Evolutionary conservation across 2,113 vertebrate species (phyloP), one percentile per base, ranked within the genome.

Genomic region (Galeopterus variegatus): DNA sequence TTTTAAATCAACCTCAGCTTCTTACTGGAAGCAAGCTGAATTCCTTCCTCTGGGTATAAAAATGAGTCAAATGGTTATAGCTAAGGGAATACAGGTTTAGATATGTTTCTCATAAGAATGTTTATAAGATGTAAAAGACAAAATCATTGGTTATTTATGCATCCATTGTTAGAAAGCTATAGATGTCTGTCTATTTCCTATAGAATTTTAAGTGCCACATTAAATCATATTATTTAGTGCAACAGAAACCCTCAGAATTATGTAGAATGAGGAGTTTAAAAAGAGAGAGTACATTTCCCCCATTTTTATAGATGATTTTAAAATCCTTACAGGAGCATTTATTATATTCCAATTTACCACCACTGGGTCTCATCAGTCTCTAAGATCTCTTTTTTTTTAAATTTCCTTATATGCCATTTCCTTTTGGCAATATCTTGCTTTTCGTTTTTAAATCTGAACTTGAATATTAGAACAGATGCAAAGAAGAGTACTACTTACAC

Each of bases 391-490:
- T 97, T 97, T 97, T 90, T 90, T 94, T 96, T 86, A 84, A 73
- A 52, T 98, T 98, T 97, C 89, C 79, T 95, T 97, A 45, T 96
- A 80, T 95, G 96, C 85, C 36, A 95, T 81, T 97, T 98, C 84
- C 80, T 97, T 98, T 97, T 88, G 45, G 81, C 83, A 96, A 93
- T 93, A 15, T 58, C 73, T 98, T 94, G 69, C 58, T 95, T 98
- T 97, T 88, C 79, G 70, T 90, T 94, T 97, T 96, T 83, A 93
- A 97, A 96, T 96, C 94, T 97, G 91, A 96, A 91, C 96, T 97
- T 67, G 5, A 96, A 93, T 98, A 98, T 98, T 98, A 97, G 98
- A 98, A 95, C 96, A 96, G 95, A 96, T 81, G 90, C 85, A 98
- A 96, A 89, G 89, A 75, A 97, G 96, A 85, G 76, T 95, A 96